phyloP scores from a whole-genome alignment of 2,797 vertebrate species.

The Artibeus jamaicensis region DNA sequence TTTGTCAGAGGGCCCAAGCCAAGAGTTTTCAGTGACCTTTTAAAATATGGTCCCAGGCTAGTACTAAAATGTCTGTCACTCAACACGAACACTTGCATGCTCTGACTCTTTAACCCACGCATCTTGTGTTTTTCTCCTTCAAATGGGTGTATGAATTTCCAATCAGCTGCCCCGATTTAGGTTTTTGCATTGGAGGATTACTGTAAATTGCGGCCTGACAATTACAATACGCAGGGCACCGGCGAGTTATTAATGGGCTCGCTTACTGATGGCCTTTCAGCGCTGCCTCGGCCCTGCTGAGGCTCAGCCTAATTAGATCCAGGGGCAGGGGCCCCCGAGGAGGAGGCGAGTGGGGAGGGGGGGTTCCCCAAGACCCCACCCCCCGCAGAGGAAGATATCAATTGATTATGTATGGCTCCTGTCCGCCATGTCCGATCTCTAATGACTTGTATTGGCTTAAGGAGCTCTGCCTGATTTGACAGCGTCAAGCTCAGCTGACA shows the following conservation, averaged over 20 bases:
- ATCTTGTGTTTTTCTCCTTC: conserved; percentile 90
- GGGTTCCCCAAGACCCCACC: conserved; percentile 77
- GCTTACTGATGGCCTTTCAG: conserved; percentile 92
- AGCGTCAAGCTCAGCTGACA: conserved; percentile 83
- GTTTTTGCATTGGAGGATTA: conserved; percentile 88
- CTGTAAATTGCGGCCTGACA: conserved; percentile 91
- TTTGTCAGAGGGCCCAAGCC: conserved; percentile 88
- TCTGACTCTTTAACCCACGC: conserved; percentile 87
- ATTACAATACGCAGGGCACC: conserved; percentile 92
- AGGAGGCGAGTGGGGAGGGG: conserved; percentile 75
- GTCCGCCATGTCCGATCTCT: conserved; percentile 83
- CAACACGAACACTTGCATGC: conserved; percentile 87
- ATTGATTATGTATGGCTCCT: conserved; percentile 87
- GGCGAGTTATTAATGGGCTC: conserved; percentile 91
- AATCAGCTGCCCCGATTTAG: conserved; percentile 88
- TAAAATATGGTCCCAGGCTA: conserved; percentile 89
- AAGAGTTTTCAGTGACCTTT: conserved; percentile 91
- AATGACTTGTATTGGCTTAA: conserved; percentile 89
- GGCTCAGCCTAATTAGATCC: conserved; percentile 92
- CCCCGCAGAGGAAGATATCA: conserved; percentile 88
- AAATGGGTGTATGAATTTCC: conserved; percentile 87
- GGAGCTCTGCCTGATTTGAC: conserved; percentile 83
- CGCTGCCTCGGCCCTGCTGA: conserved; percentile 85
- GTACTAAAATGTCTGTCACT: conserved; percentile 93
- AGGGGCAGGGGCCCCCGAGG: conserved; percentile 80